Evolutionary conservation across 2,888 invertebrate species (phyloP).

Genomic region (Smittia sp.): DNA sequence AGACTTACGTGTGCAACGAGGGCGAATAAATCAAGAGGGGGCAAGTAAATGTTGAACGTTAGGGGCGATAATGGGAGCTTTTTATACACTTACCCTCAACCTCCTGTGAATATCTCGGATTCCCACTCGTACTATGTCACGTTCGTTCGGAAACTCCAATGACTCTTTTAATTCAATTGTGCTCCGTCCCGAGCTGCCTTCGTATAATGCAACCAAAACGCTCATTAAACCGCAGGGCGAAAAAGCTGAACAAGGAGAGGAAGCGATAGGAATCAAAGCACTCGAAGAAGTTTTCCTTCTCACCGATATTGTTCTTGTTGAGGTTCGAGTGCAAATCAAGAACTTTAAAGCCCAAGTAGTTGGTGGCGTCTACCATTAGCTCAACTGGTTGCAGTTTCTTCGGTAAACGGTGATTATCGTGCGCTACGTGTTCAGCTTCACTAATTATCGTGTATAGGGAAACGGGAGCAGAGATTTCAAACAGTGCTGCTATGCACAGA

Average conservation of each 20-base stretch:
- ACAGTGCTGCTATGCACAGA: slow-evolving; percentile 4
- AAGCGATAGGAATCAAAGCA: no score
- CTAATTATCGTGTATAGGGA: slow-evolving; percentile 32
- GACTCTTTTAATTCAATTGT: slow-evolving; percentile 69
- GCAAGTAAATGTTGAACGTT: neutral
- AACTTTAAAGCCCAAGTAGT: slow-evolving; percentile 68
- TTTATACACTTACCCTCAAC: slow-evolving; percentile 62
- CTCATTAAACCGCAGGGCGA: slow-evolving; percentile 81
- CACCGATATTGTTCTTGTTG: slow-evolving; percentile 72
- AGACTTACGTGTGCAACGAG: neutral
- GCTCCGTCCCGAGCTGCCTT: slow-evolving; percentile 72
- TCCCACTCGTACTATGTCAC: slow-evolving; percentile 71
- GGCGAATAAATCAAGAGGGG: neutral
- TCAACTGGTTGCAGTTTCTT: slow-evolving; percentile 57
- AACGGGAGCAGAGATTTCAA: slow-evolving; percentile 15
- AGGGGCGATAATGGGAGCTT: no score
- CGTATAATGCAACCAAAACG: slow-evolving; percentile 73
- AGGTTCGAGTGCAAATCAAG: slow-evolving; percentile 69
- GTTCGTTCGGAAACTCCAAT: slow-evolving; percentile 69
- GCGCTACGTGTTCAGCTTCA: slow-evolving; percentile 22
- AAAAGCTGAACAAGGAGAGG: no score
- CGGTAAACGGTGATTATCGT: slow-evolving; percentile 36
- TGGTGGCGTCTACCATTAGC: slow-evolving; percentile 76
- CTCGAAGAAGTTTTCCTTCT: no score
- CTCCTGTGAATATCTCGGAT: slow-evolving; percentile 79